Conservation (phyloP, 2,113 vertebrate species). For the Planiliza haematocheilus region DNA sequence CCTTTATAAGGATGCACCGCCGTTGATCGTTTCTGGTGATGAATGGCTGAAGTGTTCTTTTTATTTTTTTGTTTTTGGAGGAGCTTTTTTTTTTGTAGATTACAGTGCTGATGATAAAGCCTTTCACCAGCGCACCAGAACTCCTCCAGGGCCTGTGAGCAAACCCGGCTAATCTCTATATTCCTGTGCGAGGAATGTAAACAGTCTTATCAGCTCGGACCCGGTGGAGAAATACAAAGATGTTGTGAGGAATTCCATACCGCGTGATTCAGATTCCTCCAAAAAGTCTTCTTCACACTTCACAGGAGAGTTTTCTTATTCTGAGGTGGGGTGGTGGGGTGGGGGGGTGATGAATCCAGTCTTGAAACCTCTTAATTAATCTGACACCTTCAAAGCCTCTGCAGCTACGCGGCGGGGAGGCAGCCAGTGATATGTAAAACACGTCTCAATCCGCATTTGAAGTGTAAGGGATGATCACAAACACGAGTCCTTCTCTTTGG, state of each 20-base stretch:
- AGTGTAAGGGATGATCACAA: slow-evolving; percentile 47
- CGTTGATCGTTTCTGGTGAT: slow-evolving; percentile 17
- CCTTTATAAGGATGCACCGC: slow-evolving; percentile 1
- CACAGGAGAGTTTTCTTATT: slow-evolving; percentile 11
- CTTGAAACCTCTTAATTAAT: slow-evolving; percentile 58
- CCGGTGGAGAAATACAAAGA: slow-evolving; percentile 57
- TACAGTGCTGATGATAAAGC: slow-evolving; percentile 47
- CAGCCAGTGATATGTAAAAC: slow-evolving; percentile 58
- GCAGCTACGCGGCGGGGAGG: slow-evolving; percentile 23
- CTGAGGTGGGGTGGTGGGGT: too few relatives aligned
- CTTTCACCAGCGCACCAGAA: slow-evolving; percentile 26
- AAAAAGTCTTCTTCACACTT: slow-evolving; percentile 29
- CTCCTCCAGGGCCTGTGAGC: slow-evolving; percentile 45
- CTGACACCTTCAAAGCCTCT: slow-evolving; percentile 65
- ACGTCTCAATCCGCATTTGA: slow-evolving; percentile 27
- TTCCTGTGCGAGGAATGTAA: slow-evolving; percentile 54
- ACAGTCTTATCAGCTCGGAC: slow-evolving; percentile 68
- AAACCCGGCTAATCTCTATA: slow-evolving; percentile 56
- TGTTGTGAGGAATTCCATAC: slow-evolving; percentile 51
- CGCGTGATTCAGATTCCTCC: slow-evolving; percentile 26
- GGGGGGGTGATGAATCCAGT: slow-evolving; percentile 32
- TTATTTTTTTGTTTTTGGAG: slow-evolving; percentile 14
- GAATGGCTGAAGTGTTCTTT: slow-evolving; percentile 15
- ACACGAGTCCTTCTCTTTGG: slow-evolving; percentile 35
- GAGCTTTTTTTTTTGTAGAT: slow-evolving; percentile 43